Percentiles rank a stretch among this genome's conserved stretches.
Evolutionary conservation across 35 echinoderm and acorn worm species (phyloP).

Genomic region (Heliocidaris tuberculata): DNA sequence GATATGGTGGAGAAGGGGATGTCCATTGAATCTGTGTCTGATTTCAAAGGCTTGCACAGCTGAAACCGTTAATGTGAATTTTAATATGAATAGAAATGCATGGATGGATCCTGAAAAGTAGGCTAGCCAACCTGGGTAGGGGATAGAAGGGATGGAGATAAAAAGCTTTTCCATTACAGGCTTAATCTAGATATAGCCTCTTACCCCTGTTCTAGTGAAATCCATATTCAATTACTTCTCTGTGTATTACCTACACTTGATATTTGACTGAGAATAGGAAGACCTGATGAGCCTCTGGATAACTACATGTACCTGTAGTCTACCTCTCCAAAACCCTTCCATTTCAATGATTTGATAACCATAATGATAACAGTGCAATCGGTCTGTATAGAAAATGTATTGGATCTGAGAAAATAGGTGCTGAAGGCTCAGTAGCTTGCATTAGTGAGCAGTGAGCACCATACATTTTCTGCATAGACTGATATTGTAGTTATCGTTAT

Average conservation of each 20-base stretch:
- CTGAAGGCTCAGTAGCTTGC: too few species aligned
- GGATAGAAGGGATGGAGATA: background rate
- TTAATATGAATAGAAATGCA: background rate
- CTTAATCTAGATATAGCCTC: slow-evolving; percentile 10
- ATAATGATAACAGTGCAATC: too few species aligned
- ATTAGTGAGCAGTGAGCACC: too few species aligned
- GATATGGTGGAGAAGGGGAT: background rate
- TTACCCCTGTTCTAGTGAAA: background rate
- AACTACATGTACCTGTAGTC: background rate
- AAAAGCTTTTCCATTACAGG: slow-evolving; percentile 6
- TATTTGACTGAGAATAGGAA: background rate
- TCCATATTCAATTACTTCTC: slow-evolving; percentile 12
- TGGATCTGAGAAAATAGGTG: too few species aligned
- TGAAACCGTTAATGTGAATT: background rate
- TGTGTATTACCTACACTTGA: background rate
- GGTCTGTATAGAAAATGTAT: too few species aligned
- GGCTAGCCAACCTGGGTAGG: background rate
- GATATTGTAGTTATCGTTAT: too few species aligned
- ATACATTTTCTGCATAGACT: too few species aligned
- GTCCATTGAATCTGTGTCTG: background rate
- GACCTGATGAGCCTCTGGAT: background rate
- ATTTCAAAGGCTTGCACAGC: background rate
- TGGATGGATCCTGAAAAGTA: background rate
- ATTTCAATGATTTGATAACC: background rate
- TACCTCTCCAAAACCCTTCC: background rate